A percentile compares a stretch with the other conserved stretches of the same genome.
Conservation (phyloP, 2,888 invertebrate genomes). For the Capitulum mitella region DNA sequence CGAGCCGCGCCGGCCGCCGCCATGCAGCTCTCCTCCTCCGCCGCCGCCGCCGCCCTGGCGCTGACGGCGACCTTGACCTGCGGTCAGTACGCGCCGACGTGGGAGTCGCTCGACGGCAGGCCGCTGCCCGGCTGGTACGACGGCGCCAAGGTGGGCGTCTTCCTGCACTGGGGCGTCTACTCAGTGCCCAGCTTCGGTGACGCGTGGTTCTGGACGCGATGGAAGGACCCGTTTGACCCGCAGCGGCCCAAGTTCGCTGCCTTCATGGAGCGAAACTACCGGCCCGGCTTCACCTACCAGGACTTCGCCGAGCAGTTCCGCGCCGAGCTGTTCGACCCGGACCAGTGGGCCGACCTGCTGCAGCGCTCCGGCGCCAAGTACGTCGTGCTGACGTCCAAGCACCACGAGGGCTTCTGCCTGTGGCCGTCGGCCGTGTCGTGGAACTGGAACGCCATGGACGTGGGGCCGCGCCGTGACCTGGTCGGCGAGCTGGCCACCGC, state of each 20-base stretch:
- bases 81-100: slow-evolving; percentile 43
- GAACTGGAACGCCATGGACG: slow-evolving; percentile 73
- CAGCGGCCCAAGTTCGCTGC: slow-evolving; percentile 39
- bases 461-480: slow-evolving; percentile 39
- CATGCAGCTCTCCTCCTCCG: too few species aligned
- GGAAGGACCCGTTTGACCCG: slow-evolving; percentile 48
- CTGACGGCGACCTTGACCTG: neutral
- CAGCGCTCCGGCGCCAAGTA: slow-evolving; percentile 77
- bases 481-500: slow-evolving; percentile 52
- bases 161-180: slow-evolving; percentile 89
- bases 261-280: slow-evolving; percentile 76
- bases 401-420: slow-evolving; percentile 75
- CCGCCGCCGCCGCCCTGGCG: neutral
- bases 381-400: slow-evolving; percentile 75
- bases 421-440: slow-evolving; percentile 73
- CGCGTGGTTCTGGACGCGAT: slow-evolving; percentile 88
- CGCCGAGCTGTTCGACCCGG: slow-evolving; percentile 70
- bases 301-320: slow-evolving; percentile 84
- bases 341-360: slow-evolving; percentile 76
- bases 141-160: slow-evolving; percentile 81
- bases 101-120: slow-evolving; percentile 75
- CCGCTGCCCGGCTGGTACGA: slow-evolving; percentile 84
- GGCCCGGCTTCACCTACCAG: slow-evolving; percentile 78
- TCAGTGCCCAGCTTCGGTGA: slow-evolving; percentile 77
- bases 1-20: too few species aligned